Base-by-base conservation (phyloP, 2,113 vertebrate genomes). In the Sylvicapra grimmia region DNA sequence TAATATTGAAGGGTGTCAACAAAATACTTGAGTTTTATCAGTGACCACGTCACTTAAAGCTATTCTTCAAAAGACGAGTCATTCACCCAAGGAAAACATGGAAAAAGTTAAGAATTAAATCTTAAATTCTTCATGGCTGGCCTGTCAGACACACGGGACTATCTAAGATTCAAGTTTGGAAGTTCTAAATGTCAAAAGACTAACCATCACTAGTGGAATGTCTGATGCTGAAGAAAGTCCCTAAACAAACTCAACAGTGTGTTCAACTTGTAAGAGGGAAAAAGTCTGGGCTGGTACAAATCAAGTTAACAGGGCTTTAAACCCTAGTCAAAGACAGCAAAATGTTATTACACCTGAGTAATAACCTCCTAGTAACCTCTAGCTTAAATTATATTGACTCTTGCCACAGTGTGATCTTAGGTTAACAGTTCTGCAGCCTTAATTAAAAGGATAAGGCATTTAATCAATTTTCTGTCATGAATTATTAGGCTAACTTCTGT, bases 401-500 rank as follows among this genome's bases (percentile, higher is more conserved):
- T 61, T 86, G 58, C 72, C 77, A 96, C 16, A 86, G 16, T 15
- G 58, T 25, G 14, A 93, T 82, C 23, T 83, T 29, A 15, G 56
- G 79, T 63, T 96, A 84, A 88, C 2, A 93, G 68, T 53, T 80
- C 54, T 79, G 33, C 5, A 94, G 23, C 44, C 77, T 65, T 86
- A 61, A 59, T 31, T 79, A 44, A 88, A 94, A 85, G 75, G 33
- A 40, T 6, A 65, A 72, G 21, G 4, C n/a, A 83, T n/a, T 84
- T 68, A 75, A 95, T 80, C 61, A 63, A 18, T 89, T 92, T 95
- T 90, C 58, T 68, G 16, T 77, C 93, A 87, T 86, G n/a, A 97
- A 47, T 58, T 59, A 93, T 59, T 53, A 85, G 75, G 40, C 47
- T 61, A 61, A 92, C 19, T 72, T 85, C 54, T 15, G 51, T 29